Evolutionary conservation across 2,888 invertebrate genomes (phyloP), one percentile per base, ranked within the genome.

Genomic region (Diaphora mendica): DNA sequence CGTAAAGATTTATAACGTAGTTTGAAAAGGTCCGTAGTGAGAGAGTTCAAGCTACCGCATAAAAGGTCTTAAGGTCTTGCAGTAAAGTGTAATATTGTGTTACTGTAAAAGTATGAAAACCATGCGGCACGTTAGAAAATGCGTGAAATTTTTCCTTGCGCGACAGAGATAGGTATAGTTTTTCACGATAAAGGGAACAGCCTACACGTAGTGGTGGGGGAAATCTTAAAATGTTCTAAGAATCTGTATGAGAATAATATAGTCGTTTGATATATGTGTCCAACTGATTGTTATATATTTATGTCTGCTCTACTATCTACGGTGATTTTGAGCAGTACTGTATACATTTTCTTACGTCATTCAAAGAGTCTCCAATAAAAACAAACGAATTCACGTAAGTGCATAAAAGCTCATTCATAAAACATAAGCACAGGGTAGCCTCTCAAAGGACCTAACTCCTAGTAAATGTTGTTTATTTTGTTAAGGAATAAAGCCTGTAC

Each of bases 401-500:
- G 93, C 93, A 93, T 93, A 88, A 87, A 81, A 90, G 86, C 92
- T 94, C 93, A 94, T 95, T 92, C 93, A 95, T 95, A 95, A 95
- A 92, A 94, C 94, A 95, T 94, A 88, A 91, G 90, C 83, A 85
- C 86, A 87, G 88, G 90, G 90, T 90, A 91, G 88, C 82, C 89
- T 94, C 93, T 94, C 94, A 95, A 94, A 95, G 94, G 93, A 94
- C 91, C 89, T 90, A 92, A 93, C 93, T 95, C 90, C 91, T 91
- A 93, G 94, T 92, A 93, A 93, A 94, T 91, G 93, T 94, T 94
- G 92, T 95, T 95, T 95, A 95, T 95, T 95, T 95, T 93, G 94
- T 95, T 95, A 92, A 86, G 87, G 88, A 94, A 95, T 94, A 95
- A 95, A 95, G 94, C 92, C 89, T 93, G 94, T 91, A 91, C 91